Base-by-base conservation (phyloP, 1,140 invertebrate species). In the Brachystomella parvula region DNA sequence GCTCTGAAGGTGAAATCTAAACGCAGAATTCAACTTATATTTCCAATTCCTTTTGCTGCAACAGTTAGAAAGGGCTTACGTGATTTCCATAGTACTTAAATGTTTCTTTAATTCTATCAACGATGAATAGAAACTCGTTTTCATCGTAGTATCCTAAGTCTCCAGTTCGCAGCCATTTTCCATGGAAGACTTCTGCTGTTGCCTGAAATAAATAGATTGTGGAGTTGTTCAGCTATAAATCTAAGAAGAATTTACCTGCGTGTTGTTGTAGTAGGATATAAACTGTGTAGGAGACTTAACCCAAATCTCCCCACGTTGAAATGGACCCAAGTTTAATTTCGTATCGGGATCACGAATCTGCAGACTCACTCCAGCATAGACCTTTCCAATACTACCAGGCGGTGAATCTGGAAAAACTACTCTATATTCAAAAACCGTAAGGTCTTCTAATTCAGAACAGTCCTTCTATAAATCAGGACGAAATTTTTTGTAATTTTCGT, bases 61-160 rank as follows among this genome's bases (percentile, higher is more conserved):
- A 44, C 9, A 44, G n/a, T 44, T 44, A 44, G 39, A 44, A 44
- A 44, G 24, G 6, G 60, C 61, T 72, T 67, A 74, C 73, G 30
- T 72, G 70, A 62, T 73, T 65, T 30, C 64, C 66, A 31, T 61
- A 68, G 57, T 74, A 75, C 64, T 77, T 77, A 56, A 77, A 76
- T 33, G 76, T 74, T 65, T 76, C 75, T 63, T 77, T 78, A 2
- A 72, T 65, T 47, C 77, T 69, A 61, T 76, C 77, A 29, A 75
- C 68, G 24, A 78, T 65, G 47, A 69, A 73, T 24, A 78, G 64
- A 47, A 65, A 73, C 31, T 72, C 77, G 29, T 76, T 73, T 24
- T 71, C 65, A 53, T 76, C 72, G 39, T 73, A 76, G 28, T 71
- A 73, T n/a, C 71, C 76, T 49, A 77, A 65, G 61, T 78, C 77